phyloP scores from a whole-genome alignment of 92 coral and sea anemone genomes.

The Palythoa grandis region DNA sequence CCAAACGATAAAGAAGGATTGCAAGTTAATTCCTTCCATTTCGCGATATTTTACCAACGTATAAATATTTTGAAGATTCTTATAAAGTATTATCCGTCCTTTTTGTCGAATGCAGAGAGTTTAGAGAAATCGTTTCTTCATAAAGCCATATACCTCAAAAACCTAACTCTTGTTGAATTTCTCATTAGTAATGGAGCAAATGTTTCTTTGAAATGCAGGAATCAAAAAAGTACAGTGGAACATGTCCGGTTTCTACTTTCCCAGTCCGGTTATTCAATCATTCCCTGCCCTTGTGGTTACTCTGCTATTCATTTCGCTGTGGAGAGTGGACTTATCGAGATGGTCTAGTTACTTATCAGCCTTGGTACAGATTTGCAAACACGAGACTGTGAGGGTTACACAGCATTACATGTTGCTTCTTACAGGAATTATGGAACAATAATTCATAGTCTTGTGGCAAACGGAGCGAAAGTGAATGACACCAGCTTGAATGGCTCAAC shows the following conservation, averaged over 20 bases:
- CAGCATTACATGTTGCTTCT: conserved; percentile 63
- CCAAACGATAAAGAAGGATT: neutral
- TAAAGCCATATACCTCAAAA: neutral
- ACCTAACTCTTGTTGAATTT: neutral
- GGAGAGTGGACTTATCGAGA: conserved; percentile 49
- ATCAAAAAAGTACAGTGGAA: neutral
- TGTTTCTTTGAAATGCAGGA: neutral
- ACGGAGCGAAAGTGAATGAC: conserved; percentile 20
- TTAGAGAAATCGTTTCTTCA: neutral
- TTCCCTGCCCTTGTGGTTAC: conserved; percentile 57
- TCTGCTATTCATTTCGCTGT: conserved; percentile 68
- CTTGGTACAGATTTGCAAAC: conserved; percentile 5
- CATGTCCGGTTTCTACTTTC: neutral
- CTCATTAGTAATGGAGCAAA: neutral
- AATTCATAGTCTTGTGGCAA: conserved; percentile 14
- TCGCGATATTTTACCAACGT: neutral
- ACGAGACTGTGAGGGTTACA: conserved; percentile 53
- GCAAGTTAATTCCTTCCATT: neutral
- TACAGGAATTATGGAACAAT: conserved; percentile 55
- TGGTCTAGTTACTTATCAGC: conserved; percentile 24
- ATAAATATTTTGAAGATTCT: neutral
- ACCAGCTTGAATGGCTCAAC: conserved; percentile 56
- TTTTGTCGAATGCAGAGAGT: neutral
- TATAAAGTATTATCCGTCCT: neutral
- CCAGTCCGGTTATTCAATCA: neutral